A percentile compares a stretch with the other conserved stretches of the same genome.
Conservation (phyloP, 2,113 vertebrate species). For the Numida meleagris region DNA sequence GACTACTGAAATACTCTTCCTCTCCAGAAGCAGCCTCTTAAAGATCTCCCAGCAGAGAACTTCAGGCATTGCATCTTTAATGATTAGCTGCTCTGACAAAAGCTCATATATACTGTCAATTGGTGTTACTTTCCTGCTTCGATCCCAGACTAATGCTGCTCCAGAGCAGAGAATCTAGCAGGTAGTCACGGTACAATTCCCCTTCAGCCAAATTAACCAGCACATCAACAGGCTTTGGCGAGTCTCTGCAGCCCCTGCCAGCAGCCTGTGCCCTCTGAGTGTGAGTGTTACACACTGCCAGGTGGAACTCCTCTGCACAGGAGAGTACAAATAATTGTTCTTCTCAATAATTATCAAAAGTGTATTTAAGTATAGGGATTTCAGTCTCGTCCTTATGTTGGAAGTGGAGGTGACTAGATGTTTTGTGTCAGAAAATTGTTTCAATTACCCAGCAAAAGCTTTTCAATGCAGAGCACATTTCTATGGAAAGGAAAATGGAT, state of each 20-base stretch:
- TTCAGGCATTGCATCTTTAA: neutral
- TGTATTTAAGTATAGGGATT: neutral
- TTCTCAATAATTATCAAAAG: neutral
- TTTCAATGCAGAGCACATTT: neutral
- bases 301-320: neutral
- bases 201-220: neutral
- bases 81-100: fast-evolving
- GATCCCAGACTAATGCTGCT: neutral
- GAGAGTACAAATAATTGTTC: neutral
- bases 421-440: neutral
- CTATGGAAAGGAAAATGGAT: neutral
- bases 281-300: neutral
- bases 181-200: neutral
- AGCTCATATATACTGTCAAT: neutral
- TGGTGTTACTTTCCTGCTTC: neutral
- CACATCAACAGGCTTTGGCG: neutral
- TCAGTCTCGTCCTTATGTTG: neutral
- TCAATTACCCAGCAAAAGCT: neutral
- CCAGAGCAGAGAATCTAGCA: neutral
- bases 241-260: neutral
- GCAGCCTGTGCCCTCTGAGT: neutral
- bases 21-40: neutral
- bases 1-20: neutral
- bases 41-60: neutral
- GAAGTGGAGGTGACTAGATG: neutral